phyloP scores from a whole-genome alignment of 2,797 vertebrate genomes.

The Muscicapa striata region DNA sequence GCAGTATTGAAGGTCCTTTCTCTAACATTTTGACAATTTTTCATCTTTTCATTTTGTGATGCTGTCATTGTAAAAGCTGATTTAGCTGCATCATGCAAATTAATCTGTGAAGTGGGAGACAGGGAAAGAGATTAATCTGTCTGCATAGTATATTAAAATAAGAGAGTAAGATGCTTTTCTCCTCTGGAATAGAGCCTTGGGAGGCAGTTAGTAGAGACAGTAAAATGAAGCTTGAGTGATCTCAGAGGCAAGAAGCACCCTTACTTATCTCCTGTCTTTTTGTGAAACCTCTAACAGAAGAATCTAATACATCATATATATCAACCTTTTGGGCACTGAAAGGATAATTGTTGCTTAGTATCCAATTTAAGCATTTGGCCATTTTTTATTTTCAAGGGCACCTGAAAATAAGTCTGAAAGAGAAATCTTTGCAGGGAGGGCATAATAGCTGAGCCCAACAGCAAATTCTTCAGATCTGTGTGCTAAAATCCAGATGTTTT shows the following conservation, averaged over 20 bases:
- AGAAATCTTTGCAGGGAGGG: not conserved
- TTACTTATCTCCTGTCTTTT: not conserved
- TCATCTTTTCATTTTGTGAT: not conserved
- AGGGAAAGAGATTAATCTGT: not conserved
- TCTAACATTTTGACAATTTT: not conserved
- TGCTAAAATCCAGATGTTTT: not conserved
- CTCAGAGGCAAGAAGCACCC: not conserved
- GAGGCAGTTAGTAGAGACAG: not conserved
- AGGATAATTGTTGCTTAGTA: not conserved
- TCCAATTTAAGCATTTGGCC: not conserved
- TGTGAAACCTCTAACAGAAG: not conserved
- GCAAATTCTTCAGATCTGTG: not conserved
- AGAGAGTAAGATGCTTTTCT: not conserved
- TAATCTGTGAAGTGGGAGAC: not conserved
- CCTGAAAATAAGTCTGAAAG: not conserved
- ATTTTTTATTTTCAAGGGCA: not conserved
- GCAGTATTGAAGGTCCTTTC: not conserved
- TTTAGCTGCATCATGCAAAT: not conserved
- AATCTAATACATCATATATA: not conserved
- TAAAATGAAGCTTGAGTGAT: not conserved
- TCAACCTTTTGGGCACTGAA: not conserved
- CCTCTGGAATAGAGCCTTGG: not conserved
- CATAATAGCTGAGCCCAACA: not conserved
- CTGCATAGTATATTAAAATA: conserved; percentile 10
- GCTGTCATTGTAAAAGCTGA: not conserved